These are phyloP conservation scores for Telenomus remus DNA, from an alignment of 1,140 invertebrate species.

Conservation along the genomic window DNA sequence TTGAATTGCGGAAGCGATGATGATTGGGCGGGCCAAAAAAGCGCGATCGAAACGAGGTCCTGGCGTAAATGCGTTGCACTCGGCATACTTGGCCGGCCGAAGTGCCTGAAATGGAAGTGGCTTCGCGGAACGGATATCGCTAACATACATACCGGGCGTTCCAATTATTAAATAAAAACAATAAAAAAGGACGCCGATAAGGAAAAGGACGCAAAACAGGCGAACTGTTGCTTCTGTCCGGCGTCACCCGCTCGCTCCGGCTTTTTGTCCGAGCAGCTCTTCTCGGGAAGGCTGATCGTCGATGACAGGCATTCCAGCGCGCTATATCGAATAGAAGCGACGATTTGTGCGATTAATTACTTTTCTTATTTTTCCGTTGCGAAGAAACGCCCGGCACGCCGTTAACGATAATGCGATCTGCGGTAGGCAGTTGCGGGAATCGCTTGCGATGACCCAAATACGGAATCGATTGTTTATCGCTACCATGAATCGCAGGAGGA, in stretches of 20 bases:
- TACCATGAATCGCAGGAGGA: conserved; percentile 13
- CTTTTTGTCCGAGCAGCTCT: conserved; percentile 23
- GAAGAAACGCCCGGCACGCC: conserved; percentile 48
- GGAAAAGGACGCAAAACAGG: conserved; percentile 63
- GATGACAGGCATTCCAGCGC: conserved; percentile 65
- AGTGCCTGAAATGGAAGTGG: conserved; percentile 65
- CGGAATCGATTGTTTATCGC: conserved; percentile 36
- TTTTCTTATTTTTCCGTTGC: conserved; percentile 61
- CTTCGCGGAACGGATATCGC: conserved; percentile 65
- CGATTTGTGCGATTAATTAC: conserved; percentile 66
- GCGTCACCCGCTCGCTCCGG: conserved; percentile 26
- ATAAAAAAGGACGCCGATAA: conserved; percentile 57
- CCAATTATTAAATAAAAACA: conserved; percentile 68
- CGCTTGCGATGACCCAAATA: conserved; percentile 41
- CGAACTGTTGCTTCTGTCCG: conserved; percentile 48
- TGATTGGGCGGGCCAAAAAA: conserved; percentile 27
- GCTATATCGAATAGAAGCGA: conserved; percentile 53
- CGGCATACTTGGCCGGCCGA: conserved; percentile 45
- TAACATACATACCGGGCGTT: conserved; percentile 65
- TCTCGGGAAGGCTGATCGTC: conserved; percentile 62
- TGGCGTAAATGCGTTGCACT: conserved; percentile 50
- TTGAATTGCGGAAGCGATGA: conserved; percentile 32
- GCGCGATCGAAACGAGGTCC: conserved; percentile 45
- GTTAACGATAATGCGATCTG: conserved; percentile 50
- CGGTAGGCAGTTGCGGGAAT: conserved; percentile 31